These are phyloP conservation scores for Sisyra terminalis DNA, from an alignment of 2,888 invertebrate species.

Conservation along the genomic window DNA sequence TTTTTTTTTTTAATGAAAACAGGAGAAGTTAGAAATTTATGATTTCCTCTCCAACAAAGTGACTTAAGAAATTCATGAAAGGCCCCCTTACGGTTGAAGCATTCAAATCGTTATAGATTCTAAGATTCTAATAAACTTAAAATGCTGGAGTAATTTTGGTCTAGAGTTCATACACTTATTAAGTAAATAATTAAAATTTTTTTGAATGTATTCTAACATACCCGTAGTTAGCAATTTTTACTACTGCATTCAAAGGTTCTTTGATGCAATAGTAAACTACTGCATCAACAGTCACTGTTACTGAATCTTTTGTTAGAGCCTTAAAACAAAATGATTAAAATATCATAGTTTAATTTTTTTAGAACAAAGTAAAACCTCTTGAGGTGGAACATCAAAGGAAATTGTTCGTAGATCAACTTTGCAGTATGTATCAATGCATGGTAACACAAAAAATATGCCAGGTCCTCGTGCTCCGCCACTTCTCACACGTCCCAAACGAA, in stretches of 20 bases:
- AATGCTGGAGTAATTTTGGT: too few species aligned
- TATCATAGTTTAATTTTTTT: conserved; percentile 4
- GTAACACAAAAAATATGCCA: conserved; percentile 87
- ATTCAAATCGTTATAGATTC: too few species aligned
- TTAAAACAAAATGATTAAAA: conserved; percentile 21
- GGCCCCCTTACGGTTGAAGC: too few species aligned
- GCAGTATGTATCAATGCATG: conserved; percentile 84
- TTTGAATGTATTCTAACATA: too few species aligned
- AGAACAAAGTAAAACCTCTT: conserved; percentile 49
- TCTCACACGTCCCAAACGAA: conserved; percentile 63
- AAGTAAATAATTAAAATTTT: too few species aligned
- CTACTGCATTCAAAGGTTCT: conserved; percentile 59
- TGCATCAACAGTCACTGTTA: conserved; percentile 88
- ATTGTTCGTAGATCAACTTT: conserved; percentile 88
- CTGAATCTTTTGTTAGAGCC: conserved; percentile 85
- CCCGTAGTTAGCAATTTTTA: conserved; percentile 60
- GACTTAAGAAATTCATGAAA: too few species aligned
- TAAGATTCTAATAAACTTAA: too few species aligned
- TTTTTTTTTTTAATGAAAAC: too few species aligned
- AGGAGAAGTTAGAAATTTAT: too few species aligned
- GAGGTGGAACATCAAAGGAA: conserved; percentile 91
- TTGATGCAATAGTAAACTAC: conserved; percentile 72
- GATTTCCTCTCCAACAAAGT: too few species aligned
- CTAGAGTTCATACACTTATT: too few species aligned
- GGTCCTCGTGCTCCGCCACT: conserved; percentile 66